Base-by-base conservation (phyloP, 2,797 vertebrate species). In the Tiaroga cobitis region DNA sequence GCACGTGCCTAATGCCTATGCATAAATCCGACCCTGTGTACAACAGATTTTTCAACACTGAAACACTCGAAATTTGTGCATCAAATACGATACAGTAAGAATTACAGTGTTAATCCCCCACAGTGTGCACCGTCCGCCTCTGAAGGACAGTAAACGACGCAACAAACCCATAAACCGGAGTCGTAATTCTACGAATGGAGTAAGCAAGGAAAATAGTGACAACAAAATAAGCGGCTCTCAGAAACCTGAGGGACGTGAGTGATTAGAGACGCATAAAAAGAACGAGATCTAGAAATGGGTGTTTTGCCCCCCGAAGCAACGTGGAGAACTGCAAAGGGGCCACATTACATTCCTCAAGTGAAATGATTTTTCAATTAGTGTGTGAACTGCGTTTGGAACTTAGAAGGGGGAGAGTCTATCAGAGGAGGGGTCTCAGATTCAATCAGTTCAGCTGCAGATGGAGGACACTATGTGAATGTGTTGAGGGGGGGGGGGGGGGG, bases 321-420 rank as follows among this genome's bases (percentile, higher is more conserved):
- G 3, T 29, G 70, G 8, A 34, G 43, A 74, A 70, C 29, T 41
- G 70, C 43, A 72, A 80, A 39, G 46, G 32, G 81, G 69, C 68
- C 18, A 49, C 18, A 39, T 84, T 75, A 80, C 75, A 87, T 86
- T 89, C 84, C 82, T 80, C 49, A 63, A 46, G 82, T 84, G 69
- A 84, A 88, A 86, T 87, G 18, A 89, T 90, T 89, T 90, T 89
- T 90, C 88, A 90, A 85, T 90, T 84, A 89, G 87, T 82, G 85
- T 85, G 84, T 75, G 83, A 89, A 87, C 74, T 69, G 69, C 68
- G n/a, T 73, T 63, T 63, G 51, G 24, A 68, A 80, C 68, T 63
- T 63, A 43, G 18, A 68, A 77, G 21, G 49, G 82, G 75, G 80
- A 34, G 43, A 41, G 87, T 82, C 79, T 84, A 81, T 63, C 39